phyloP scores from a whole-genome alignment of 2,797 vertebrate species.

The Harpagifer antarcticus region DNA sequence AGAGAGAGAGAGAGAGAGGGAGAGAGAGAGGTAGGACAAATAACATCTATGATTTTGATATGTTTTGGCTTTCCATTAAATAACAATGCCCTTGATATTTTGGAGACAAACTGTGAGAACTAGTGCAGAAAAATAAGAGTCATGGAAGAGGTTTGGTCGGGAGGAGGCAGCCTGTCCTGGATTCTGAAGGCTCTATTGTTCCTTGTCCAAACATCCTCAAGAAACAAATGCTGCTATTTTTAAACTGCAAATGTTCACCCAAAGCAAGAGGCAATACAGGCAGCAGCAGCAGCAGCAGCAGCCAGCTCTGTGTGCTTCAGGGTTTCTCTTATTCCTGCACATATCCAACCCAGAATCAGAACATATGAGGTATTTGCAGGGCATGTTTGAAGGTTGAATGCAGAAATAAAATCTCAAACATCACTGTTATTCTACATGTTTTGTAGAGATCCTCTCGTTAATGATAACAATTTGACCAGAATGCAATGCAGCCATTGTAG shows the following conservation, averaged over 20 bases:
- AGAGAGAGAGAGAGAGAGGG: slow-evolving; percentile 63
- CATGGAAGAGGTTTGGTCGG: background rate
- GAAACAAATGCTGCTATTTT: slow-evolving; percentile 8
- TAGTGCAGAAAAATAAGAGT: background rate
- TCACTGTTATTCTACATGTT: background rate
- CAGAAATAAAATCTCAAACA: background rate
- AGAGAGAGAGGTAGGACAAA: background rate
- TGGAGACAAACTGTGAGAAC: background rate
- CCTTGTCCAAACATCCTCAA: slow-evolving; percentile 29
- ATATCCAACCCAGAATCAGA: background rate
- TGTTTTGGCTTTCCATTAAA: background rate
- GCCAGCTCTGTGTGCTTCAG: background rate
- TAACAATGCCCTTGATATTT: background rate
- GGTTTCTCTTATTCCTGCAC: background rate
- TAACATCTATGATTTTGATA: slow-evolving; percentile 9
- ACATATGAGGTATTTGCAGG: background rate
- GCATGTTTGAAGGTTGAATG: background rate
- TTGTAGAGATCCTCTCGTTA: background rate
- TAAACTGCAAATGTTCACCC: background rate
- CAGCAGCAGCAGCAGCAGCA: too few relatives aligned
- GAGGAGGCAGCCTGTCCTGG: background rate
- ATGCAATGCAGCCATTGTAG: slow-evolving; percentile 7
- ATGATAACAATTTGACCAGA: slow-evolving; percentile 2
- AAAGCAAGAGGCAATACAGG: background rate
- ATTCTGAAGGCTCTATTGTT: slow-evolving; percentile 15